These are phyloP conservation scores for Sepiola atlantica DNA, from an alignment of 2,888 invertebrate genomes.

Conservation along the genomic window DNA sequence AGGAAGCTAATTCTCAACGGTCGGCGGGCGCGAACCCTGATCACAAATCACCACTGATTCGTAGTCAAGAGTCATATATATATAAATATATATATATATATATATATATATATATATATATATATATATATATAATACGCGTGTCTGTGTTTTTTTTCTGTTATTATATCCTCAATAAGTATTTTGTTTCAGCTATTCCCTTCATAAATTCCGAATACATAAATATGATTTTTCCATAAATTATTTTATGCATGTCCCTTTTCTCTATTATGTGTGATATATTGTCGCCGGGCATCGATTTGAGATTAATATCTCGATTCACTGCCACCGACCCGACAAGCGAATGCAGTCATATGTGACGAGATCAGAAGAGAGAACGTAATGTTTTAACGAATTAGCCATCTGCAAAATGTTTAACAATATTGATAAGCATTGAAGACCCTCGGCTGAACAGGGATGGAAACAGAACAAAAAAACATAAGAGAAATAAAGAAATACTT, in stretches of 20 bases:
- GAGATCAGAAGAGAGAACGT: not conserved
- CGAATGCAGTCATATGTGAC: too few relatives aligned
- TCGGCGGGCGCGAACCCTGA: too few relatives aligned
- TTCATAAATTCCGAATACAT: not conserved
- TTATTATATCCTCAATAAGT: not conserved
- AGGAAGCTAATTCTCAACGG: too few relatives aligned
- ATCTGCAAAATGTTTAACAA: not conserved
- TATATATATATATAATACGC: not conserved
- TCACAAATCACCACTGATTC: too few relatives aligned
- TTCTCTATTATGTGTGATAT: not conserved
- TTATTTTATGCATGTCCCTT: not conserved
- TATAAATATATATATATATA: too few relatives aligned
- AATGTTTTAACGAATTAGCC: not conserved
- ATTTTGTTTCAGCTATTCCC: not conserved
- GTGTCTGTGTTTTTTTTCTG: not conserved
- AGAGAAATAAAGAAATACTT: not conserved
- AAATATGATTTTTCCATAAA: not conserved
- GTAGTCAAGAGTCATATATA: too few relatives aligned
- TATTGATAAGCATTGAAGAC: not conserved
- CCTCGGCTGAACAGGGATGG: not conserved
- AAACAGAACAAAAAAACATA: not conserved
- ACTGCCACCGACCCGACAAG: not conserved
- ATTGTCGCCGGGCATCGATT: not conserved
- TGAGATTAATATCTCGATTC: not conserved
- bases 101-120: too few relatives aligned